Conservation (phyloP, 2,797 vertebrate genomes). For the Pangasius macronema region DNA sequence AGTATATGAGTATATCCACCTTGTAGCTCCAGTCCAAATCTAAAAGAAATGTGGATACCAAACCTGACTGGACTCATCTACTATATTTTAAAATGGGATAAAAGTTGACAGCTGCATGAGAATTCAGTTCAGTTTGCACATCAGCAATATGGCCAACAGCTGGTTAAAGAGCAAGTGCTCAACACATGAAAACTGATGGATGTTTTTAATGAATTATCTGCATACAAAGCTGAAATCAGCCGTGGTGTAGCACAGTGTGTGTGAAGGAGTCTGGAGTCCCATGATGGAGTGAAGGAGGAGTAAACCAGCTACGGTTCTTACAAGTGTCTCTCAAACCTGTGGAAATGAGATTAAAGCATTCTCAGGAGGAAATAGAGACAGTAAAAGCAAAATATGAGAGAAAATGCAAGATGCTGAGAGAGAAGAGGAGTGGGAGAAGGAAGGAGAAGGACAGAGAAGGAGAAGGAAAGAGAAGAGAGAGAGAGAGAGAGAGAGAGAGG, state of each 20-base stretch:
- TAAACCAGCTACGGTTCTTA: not conserved
- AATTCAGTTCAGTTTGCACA: not conserved
- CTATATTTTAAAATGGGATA: not conserved
- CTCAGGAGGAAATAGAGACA: not conserved
- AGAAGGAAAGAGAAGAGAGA: conserved; percentile 18
- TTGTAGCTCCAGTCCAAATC: not conserved
- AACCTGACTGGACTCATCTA: not conserved
- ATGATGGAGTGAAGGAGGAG: not conserved
- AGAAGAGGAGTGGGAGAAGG: not conserved
- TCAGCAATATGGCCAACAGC: not conserved
- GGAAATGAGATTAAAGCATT: not conserved
- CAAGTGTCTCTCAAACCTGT: not conserved
- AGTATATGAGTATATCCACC: not conserved
- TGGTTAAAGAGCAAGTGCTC: not conserved
- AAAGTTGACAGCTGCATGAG: not conserved
- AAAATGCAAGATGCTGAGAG: not conserved
- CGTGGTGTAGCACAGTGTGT: not conserved
- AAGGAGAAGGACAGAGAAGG: not conserved
- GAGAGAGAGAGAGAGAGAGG: conserved; percentile 23
- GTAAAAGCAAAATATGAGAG: not conserved
- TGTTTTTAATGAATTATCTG: not conserved
- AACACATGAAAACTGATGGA: not conserved
- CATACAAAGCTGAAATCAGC: not conserved
- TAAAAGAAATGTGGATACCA: too few species aligned
- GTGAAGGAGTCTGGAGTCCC: not conserved